Evolutionary conservation across 2,888 invertebrate species (phyloP).

Genomic region (Biston betularia): DNA sequence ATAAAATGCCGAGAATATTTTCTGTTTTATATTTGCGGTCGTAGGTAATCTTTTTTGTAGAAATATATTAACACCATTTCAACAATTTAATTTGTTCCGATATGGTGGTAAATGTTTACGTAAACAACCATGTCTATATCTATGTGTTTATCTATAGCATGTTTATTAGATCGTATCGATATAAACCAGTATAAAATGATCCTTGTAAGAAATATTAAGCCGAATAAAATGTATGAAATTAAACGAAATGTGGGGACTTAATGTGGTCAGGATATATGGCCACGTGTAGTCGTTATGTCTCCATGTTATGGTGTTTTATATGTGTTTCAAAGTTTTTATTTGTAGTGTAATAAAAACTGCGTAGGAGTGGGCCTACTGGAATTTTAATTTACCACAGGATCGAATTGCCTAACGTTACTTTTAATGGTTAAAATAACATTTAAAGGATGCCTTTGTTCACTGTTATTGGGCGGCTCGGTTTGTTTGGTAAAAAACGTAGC

Average conservation of each 20-base stretch:
- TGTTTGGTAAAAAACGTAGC: slow-evolving; percentile 9
- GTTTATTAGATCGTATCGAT: slow-evolving; percentile 24
- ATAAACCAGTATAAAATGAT: slow-evolving; percentile 11
- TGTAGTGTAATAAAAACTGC: slow-evolving; percentile 41
- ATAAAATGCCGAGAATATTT: slow-evolving; percentile 10
- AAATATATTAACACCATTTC: slow-evolving; percentile 13
- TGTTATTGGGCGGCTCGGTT: slow-evolving; percentile 1
- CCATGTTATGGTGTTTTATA: slow-evolving; percentile 40
- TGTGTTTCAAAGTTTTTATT: slow-evolving; percentile 40
- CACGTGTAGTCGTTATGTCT: slow-evolving; percentile 36
- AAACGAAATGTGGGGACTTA: slow-evolving; percentile 13
- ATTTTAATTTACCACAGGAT: slow-evolving; percentile 41
- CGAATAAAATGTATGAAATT: slow-evolving; percentile 6
- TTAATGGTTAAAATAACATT: slow-evolving; percentile 30
- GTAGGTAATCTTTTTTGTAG: slow-evolving; percentile 10
- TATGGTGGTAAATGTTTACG: slow-evolving; percentile 24
- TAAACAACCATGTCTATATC: slow-evolving; percentile 29
- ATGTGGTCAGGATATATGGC: slow-evolving; percentile 25
- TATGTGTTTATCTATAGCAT: slow-evolving; percentile 32
- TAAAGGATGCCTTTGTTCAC: slow-evolving; percentile 28
- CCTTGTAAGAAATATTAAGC: background rate
- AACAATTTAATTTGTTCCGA: slow-evolving; percentile 23
- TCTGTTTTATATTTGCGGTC: slow-evolving; percentile 2
- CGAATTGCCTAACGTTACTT: slow-evolving; percentile 35
- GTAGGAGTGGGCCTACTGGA: slow-evolving; percentile 46